phyloP scores from a whole-genome alignment of 2,797 vertebrate genomes.

The Champsocephalus gunnari region DNA sequence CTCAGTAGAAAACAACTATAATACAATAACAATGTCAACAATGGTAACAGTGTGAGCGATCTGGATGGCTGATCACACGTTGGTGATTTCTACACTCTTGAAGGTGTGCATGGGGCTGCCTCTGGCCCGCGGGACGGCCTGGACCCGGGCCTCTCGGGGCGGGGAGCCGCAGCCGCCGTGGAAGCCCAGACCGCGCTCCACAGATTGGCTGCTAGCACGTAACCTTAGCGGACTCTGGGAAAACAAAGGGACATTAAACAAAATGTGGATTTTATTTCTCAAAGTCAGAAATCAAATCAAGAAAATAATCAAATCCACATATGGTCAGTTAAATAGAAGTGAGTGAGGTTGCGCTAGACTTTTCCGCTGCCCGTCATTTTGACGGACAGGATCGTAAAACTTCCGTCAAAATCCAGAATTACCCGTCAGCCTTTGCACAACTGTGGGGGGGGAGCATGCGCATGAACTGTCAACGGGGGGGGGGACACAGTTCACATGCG shows the following conservation, averaged over 20 bases:
- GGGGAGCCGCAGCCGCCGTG: conserved; percentile 80
- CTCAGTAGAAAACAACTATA: conserved; percentile 58
- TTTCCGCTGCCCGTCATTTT: too few relatives aligned
- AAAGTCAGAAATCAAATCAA: neutral
- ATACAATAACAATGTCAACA: conserved; percentile 60
- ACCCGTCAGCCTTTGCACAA: too few relatives aligned
- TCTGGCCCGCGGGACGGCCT: conserved; percentile 75
- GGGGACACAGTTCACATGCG: too few relatives aligned
- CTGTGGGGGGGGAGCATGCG: too few relatives aligned
- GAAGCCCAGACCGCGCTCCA: conserved; percentile 75
- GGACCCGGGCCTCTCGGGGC: conserved; percentile 80
- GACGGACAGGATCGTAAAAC: too few relatives aligned
- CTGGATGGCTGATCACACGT: conserved; percentile 73
- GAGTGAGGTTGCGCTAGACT: too few relatives aligned
- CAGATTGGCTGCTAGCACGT: conserved; percentile 74
- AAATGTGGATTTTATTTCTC: conserved; percentile 2
- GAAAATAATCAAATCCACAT: neutral
- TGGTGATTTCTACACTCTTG: conserved; percentile 84
- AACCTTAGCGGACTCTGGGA: conserved; percentile 77
- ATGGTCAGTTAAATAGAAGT: neutral
- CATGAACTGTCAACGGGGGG: too few relatives aligned
- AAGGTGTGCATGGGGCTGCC: conserved; percentile 83
- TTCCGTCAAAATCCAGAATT: too few relatives aligned
- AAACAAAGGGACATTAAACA: conserved; percentile 5
- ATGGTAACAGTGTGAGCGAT: conserved; percentile 12